A percentile compares a stretch with the other conserved stretches of the same genome.
phyloP scores from a whole-genome alignment of 2,888 invertebrate species.

The Drosophila picticornis region DNA sequence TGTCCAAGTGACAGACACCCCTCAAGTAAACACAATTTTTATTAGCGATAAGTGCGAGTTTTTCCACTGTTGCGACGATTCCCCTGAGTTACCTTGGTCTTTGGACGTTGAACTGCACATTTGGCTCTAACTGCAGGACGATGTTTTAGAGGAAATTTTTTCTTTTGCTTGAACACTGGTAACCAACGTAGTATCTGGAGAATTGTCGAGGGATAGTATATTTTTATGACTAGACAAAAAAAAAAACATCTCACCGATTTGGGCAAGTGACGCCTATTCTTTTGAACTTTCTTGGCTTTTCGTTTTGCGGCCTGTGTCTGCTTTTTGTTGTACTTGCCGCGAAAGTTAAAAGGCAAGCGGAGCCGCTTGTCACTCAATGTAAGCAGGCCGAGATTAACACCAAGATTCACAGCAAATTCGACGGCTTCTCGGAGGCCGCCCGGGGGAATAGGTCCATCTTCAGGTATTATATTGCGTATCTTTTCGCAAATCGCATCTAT shows the following conservation, averaged over 20 bases:
- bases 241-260: conserved; percentile 5
- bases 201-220: not conserved
- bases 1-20: not conserved
- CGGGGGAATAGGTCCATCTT: conserved; percentile 26
- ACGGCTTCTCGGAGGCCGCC: conserved; percentile 40
- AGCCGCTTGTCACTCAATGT: conserved; percentile 12
- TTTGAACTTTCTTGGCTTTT: not conserved
- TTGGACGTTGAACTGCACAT: not conserved
- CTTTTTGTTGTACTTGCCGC: not conserved
- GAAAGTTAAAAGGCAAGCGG: conserved; percentile 10
- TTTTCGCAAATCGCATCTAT: conserved; percentile 19
- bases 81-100: not conserved
- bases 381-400: conserved; percentile 58
- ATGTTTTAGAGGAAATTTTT: not conserved
- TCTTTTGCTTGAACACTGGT: not conserved
- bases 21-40: not conserved
- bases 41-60: not conserved
- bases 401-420: conserved; percentile 43
- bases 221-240: rapidly evolving
- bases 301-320: rapidly evolving
- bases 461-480: conserved; percentile 28
- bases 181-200: not conserved
- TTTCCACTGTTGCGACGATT: not conserved
- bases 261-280: not conserved
- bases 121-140: not conserved